A percentile compares a stretch with the other conserved stretches of the same genome.
These are phyloP conservation scores for Saguinus midas DNA, from an alignment of 2,113 vertebrate genomes.

Conservation along the genomic window DNA sequence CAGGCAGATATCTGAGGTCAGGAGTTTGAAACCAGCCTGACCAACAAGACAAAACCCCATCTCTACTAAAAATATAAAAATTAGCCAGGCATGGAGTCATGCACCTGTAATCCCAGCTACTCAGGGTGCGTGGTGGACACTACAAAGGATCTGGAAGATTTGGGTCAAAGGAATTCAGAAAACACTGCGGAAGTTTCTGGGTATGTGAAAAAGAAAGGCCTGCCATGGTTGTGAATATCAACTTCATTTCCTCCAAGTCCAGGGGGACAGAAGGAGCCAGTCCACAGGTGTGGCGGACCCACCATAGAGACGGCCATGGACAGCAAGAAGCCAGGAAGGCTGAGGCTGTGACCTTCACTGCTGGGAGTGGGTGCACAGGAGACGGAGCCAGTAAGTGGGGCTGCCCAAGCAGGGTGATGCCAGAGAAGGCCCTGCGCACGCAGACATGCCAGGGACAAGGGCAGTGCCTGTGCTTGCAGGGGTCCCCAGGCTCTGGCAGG, in stretches of 20 bases:
- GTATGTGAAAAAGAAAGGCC: background rate
- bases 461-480: background rate
- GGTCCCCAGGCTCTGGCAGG: background rate
- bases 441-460: too few species aligned
- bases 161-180: background rate
- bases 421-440: too few species aligned
- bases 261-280: background rate
- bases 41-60: too few species aligned
- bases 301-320: fast-evolving
- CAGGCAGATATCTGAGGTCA: too few species aligned
- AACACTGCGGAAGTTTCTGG: background rate
- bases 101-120: too few species aligned
- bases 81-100: too few species aligned
- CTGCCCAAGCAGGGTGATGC: too few species aligned
- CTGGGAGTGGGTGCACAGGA: background rate
- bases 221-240: background rate
- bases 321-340: background rate
- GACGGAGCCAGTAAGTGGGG: background rate
- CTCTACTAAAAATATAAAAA: too few species aligned
- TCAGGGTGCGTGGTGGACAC: fast-evolving
- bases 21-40: too few species aligned
- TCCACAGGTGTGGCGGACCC: too few species aligned
- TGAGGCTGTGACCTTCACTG: fast-evolving
- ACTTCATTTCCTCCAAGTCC: background rate
- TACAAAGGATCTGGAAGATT: background rate